Evolutionary conservation across 53 echinoderm and acorn worm genomes (phyloP).

Genomic region (Arbacia lixula): DNA sequence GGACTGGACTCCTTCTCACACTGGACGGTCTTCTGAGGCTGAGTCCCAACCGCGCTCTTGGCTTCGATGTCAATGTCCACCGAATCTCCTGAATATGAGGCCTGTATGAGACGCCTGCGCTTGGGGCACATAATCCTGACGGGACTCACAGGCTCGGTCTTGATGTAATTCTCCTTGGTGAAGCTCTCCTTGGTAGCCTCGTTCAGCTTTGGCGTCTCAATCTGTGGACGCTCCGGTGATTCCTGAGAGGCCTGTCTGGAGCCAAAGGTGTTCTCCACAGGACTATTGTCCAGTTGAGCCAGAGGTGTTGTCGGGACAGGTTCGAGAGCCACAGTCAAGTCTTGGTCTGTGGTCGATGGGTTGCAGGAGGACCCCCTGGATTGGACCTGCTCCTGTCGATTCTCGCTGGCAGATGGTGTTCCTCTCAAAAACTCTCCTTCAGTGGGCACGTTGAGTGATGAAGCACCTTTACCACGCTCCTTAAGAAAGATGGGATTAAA

Average conservation of each 20-base stretch:
- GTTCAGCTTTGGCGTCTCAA: conserved; percentile 17
- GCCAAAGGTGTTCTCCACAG: conserved; percentile 15
- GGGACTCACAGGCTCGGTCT: conserved; percentile 94
- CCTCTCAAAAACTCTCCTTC: conserved; percentile 67
- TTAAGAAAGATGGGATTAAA: too few species aligned
- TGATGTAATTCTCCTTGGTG: conserved; percentile 65
- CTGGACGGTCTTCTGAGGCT: background rate
- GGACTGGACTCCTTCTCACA: background rate
- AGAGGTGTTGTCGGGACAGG: conserved; percentile 52
- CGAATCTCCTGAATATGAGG: conserved; percentile 52
- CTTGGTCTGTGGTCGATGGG: conserved; percentile 81
- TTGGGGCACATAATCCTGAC: conserved; percentile 61
- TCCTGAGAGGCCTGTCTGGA: conserved; percentile 48
- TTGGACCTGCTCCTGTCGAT: conserved; percentile 72
- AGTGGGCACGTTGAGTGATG: conserved; percentile 52
- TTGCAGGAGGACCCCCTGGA: conserved; percentile 85
- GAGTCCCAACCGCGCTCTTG: background rate
- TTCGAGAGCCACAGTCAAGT: conserved; percentile 58
- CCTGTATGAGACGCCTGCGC: conserved; percentile 41
- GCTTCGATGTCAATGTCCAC: conserved; percentile 36
- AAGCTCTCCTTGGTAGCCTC: conserved; percentile 26
- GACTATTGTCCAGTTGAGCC: conserved; percentile 36
- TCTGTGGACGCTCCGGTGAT: conserved; percentile 8
- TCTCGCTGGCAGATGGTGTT: conserved; percentile 44
- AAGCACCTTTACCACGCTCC: conserved; percentile 58